Base-by-base conservation (phyloP, 2,888 invertebrate species). In the Agonopterix alstromeriana region DNA sequence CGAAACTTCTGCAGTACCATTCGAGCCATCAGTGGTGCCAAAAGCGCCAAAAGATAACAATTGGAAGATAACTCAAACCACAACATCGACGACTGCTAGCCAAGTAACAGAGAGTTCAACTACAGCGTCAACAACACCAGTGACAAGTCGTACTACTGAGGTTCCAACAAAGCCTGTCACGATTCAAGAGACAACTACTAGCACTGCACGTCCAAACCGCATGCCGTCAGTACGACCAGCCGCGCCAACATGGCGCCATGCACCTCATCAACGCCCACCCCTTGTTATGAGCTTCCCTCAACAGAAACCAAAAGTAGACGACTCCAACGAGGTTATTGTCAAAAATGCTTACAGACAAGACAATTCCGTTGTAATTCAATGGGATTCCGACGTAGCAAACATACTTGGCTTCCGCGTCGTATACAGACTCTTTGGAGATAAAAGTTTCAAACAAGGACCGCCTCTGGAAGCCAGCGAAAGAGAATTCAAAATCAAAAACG, bases 401-500 rank as follows among this genome's bases (percentile, higher is more conserved):
- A 95, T 95, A 64, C 90, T 96, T n/a, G 97, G 96, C 46, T 97
- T 97, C 74, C 91, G 96, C 52, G 96, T 97, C 9, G 95, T 97
- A 14, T 97, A 97, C 75, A 89, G 97, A 48, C 87, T 97, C 42
- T 97, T 97, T 67, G 97, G 97, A 3, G 97, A 97, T 65, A 94
- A 95, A 70, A 94, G 92, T 60, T 97, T 97, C 82, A 96, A 97
- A 65, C 95, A 96, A 75, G 97, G 97, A 4, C 96, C 97, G 10
- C 96, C 96, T 1, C 81, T 97, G 50, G 96, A 97, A 79, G 93
- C 96, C 12, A 95, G 95, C 67, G 96, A 97, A 82, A 89, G 96
- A 63, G 97, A 97, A 80, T 97, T 97, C 70, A 96, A 95, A 82
- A 96, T 97, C 52, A 96, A 96, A 83, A 97, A 97, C 70, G 96